Conservation (phyloP, 64 coral and sea anemone species). For the Stylophora pistillata region DNA sequence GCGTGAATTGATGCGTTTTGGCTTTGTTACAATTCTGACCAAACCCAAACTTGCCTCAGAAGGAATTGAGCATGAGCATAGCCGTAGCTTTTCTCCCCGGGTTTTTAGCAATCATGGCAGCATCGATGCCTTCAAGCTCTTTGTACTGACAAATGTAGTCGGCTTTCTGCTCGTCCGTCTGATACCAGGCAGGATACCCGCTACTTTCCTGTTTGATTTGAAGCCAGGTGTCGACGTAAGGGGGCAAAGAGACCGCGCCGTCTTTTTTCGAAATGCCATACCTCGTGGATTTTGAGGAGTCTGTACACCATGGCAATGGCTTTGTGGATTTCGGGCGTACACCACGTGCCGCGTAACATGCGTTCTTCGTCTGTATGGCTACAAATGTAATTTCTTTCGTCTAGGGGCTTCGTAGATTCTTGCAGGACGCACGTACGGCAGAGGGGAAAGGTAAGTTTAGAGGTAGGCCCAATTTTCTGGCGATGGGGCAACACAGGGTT, state of each 20-base stretch:
- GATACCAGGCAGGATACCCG: not conserved
- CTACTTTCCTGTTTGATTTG: not conserved
- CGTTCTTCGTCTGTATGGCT: not conserved
- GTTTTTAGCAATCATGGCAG: not conserved
- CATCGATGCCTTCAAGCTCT: not conserved
- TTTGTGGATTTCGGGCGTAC: constrained; percentile 4
- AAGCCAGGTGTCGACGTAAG: not conserved
- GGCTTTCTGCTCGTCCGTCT: not conserved
- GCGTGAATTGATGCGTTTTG: no score
- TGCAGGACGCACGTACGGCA: constrained; percentile 17
- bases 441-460: constrained; percentile 42
- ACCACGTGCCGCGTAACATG: constrained; percentile 11
- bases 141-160: not conserved
- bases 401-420: not conserved
- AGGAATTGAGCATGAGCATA: constrained; percentile 26
- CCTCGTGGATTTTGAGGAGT: not conserved
- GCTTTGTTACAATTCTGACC: no score
- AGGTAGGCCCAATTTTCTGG: not conserved
- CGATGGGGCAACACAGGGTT: constrained; percentile 40
- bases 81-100: not conserved
- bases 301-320: constrained; percentile 17
- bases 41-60: constrained; percentile 29
- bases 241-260: not conserved
- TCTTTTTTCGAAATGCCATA: not conserved
- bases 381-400: not conserved